Evolutionary conservation across 2,113 vertebrate species (phyloP).

Genomic region (Piaya cayana): DNA sequence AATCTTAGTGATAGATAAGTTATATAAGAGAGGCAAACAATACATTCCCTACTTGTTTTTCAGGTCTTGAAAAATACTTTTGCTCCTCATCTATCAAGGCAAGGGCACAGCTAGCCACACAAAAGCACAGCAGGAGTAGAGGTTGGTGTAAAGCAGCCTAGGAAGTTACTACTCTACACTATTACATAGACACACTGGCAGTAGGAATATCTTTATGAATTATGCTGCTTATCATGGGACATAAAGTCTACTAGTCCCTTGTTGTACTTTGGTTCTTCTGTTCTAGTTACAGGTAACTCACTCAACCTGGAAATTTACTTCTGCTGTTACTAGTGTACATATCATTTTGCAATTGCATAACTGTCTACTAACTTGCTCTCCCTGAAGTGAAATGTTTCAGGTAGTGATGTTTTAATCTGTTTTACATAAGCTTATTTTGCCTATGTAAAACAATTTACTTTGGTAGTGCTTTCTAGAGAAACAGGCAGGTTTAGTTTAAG

Average conservation of each 20-base stretch:
- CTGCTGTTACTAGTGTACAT: neutral
- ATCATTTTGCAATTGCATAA: neutral
- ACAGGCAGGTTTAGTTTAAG: neutral
- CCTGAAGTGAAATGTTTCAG: neutral
- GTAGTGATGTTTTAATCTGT: neutral
- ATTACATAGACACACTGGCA: neutral
- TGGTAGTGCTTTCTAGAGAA: neutral
- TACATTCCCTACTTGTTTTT: neutral
- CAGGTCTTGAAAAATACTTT: neutral
- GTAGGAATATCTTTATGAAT: neutral
- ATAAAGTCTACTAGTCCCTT: neutral
- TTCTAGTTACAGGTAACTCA: neutral
- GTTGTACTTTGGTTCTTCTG: neutral
- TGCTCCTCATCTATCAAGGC: neutral
- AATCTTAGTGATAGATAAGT: too few species aligned
- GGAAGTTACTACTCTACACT: neutral
- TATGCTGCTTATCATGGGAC: neutral
- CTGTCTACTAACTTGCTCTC: neutral
- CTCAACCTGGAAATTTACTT: neutral
- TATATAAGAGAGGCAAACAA: neutral
- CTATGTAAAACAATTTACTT: neutral
- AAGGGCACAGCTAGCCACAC: neutral
- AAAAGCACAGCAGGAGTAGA: neutral
- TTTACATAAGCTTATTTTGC: neutral
- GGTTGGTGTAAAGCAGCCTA: accelerated